phyloP scores from a whole-genome alignment of 2,113 vertebrate genomes.

The Varanus salvator region DNA sequence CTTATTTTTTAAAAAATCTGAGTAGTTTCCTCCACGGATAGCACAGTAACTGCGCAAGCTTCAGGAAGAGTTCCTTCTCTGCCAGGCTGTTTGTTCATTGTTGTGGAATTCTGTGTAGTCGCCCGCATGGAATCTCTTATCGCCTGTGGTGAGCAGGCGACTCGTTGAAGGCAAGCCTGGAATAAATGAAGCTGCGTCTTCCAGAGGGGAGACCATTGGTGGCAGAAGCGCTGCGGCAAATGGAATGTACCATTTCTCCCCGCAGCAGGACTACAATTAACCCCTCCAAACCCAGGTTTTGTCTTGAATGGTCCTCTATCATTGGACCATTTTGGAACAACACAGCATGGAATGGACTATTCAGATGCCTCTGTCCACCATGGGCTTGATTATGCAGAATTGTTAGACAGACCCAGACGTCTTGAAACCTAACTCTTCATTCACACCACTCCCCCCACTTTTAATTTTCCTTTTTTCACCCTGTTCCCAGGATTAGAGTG shows the following conservation, averaged over 20 bases:
- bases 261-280: not conserved
- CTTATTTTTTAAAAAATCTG: too few species aligned
- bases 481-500: slow-evolving; percentile 11
- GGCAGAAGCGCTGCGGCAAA: not conserved
- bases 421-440: not conserved
- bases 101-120: not conserved
- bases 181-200: not conserved
- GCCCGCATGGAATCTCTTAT: not conserved
- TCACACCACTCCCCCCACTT: not conserved
- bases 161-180: not conserved
- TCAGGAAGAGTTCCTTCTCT: not conserved
- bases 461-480: not conserved
- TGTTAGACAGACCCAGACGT: not conserved
- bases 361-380: not conserved
- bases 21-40: not conserved
- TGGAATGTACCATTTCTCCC: not conserved
- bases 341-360: not conserved
- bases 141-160: not conserved
- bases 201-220: not conserved
- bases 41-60: too few species aligned
- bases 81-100: too few species aligned
- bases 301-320: not conserved
- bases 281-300: not conserved
- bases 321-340: not conserved
- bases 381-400: not conserved